Conservation (phyloP, 2,797 vertebrate species). For the Hapalemur alaotrensis region DNA sequence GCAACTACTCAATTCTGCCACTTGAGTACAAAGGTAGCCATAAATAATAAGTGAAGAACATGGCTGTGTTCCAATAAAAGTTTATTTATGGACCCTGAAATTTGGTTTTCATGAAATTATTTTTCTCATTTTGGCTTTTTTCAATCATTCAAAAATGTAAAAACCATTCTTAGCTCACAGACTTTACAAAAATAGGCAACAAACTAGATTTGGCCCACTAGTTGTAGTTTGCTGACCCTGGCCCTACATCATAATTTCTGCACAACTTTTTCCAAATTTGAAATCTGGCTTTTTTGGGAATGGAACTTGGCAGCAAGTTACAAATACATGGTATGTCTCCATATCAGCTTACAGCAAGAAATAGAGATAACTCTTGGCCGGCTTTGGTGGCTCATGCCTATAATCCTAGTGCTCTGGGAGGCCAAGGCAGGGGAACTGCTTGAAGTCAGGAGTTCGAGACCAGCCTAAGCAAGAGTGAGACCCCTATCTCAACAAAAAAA, state of each 20-base stretch:
- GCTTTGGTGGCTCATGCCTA: neutral
- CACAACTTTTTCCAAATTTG: neutral
- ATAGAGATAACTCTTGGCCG: neutral
- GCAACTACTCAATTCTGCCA: neutral
- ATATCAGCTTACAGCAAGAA: constrained; percentile 3
- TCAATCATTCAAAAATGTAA: neutral
- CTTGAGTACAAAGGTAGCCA: neutral
- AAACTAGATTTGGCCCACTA: neutral
- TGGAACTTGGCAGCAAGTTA: neutral
- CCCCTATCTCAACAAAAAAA: too few species aligned
- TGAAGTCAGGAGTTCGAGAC: too few species aligned
- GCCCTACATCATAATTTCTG: neutral
- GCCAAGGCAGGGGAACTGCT: too few species aligned
- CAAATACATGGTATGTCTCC: neutral
- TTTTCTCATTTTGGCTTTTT: neutral
- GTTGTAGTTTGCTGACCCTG: neutral
- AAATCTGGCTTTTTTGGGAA: neutral
- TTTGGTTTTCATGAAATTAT: neutral
- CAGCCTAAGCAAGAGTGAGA: too few species aligned
- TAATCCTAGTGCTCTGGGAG: neutral
- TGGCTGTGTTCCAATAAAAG: constrained; percentile 3
- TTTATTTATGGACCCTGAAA: neutral
- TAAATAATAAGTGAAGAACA: neutral
- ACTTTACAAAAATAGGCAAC: neutral
- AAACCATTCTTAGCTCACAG: neutral